Evolutionary conservation across 2,113 vertebrate genomes (phyloP).

Genomic region (Strix uralensis): DNA sequence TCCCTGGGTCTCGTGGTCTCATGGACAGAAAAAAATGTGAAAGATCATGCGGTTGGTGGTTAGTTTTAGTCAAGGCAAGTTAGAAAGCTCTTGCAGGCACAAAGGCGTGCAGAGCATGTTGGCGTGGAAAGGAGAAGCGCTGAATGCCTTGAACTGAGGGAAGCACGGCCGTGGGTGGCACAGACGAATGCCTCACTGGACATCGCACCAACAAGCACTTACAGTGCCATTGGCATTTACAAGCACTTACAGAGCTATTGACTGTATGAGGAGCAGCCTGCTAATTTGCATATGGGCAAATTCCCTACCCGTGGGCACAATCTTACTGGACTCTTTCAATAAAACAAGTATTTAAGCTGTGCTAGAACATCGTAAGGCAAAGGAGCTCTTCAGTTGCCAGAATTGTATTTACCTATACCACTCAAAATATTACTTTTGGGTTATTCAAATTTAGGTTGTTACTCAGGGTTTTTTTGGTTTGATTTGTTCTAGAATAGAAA

Average conservation of each 20-base stretch:
- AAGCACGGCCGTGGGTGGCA: accelerated
- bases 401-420: neutral
- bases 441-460: neutral
- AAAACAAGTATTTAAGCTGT: neutral
- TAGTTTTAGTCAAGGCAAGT: neutral
- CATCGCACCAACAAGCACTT: neutral
- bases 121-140: neutral
- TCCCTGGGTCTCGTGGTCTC: neutral
- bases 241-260: neutral
- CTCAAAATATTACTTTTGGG: neutral
- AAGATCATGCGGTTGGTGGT: neutral
- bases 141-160: neutral
- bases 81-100: neutral
- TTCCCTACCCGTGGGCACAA: neutral
- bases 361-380: neutral
- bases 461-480: neutral
- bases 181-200: neutral
- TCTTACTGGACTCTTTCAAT: neutral
- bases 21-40: neutral
- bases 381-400: neutral
- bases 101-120: neutral
- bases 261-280: neutral
- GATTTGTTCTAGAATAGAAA: neutral
- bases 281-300: neutral
- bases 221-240: neutral